phyloP scores from a whole-genome alignment of 2,797 vertebrate genomes.

The Phrynocephalus guinanensis region DNA sequence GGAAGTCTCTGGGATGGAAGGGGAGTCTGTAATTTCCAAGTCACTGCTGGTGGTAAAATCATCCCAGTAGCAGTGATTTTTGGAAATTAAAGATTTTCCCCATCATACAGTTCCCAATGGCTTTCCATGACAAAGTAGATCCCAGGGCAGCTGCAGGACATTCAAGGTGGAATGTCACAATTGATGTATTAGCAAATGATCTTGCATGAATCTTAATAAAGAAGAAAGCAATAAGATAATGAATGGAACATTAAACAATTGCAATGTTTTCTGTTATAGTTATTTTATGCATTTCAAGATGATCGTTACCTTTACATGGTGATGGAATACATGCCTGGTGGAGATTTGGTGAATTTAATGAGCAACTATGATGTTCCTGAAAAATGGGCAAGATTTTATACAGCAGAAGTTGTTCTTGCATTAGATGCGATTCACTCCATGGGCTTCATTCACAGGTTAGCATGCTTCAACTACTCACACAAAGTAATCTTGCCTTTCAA shows the following conservation, averaged over 20 bases:
- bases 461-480: not conserved
- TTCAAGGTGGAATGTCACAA: not conserved
- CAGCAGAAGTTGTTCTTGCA: constrained; percentile 96
- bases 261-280: constrained; percentile 76
- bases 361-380: constrained; percentile 98
- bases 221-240: constrained; percentile 4
- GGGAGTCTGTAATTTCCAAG: no score
- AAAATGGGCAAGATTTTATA: constrained; percentile 99
- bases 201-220: not conserved
- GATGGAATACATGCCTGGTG: constrained; percentile 99
- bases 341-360: constrained; percentile 98
- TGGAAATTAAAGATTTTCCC: no score
- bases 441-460: constrained; percentile 98
- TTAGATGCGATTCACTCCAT: constrained; percentile 98
- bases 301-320: constrained; percentile 99
- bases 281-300: constrained; percentile 98
- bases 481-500: not conserved
- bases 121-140: no score
- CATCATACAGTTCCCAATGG: no score
- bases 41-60: no score
- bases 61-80: no score
- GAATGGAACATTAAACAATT: not conserved
- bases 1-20: no score
- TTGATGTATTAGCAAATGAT: constrained; percentile 14
- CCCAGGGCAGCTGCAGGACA: no score